A percentile compares a stretch with the other conserved stretches of the same genome.
Evolutionary conservation across 2,113 vertebrate genomes (phyloP).

Genomic region (Riparia riparia): DNA sequence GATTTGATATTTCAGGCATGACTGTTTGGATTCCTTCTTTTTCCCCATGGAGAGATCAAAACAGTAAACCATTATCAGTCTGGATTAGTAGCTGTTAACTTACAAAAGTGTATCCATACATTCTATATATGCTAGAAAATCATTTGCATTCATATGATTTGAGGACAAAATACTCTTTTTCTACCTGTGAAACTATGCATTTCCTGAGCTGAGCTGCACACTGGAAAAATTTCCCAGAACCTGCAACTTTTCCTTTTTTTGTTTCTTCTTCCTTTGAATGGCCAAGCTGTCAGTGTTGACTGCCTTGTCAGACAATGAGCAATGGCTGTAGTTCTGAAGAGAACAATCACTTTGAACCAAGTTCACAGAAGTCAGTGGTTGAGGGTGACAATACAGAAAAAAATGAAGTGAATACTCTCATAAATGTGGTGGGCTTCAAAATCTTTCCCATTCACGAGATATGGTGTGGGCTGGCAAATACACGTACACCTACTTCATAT

Average conservation of each 20-base stretch:
- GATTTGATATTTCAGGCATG: neutral
- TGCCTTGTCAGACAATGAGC: neutral
- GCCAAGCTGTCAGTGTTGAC: neutral
- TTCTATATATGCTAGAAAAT: neutral
- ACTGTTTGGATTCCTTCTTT: neutral
- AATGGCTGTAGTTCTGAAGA: neutral
- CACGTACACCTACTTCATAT: neutral
- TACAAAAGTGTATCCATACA: neutral
- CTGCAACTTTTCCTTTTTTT: neutral
- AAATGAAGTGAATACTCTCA: neutral
- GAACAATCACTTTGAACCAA: neutral
- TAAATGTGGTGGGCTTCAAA: neutral
- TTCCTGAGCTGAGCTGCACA: neutral
- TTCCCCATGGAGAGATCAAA: neutral
- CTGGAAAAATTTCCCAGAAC: neutral
- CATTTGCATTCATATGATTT: neutral
- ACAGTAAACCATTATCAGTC: neutral
- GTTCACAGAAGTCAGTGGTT: neutral
- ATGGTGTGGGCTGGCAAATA: neutral
- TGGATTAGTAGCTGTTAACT: neutral
- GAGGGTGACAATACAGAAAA: neutral
- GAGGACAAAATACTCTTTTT: neutral
- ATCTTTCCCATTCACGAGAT: neutral
- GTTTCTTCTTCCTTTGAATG: neutral
- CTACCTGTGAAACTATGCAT: neutral